These are phyloP conservation scores for Lampris megalopsis DNA, from an alignment of 2,113 vertebrate species.

Conservation along the genomic window DNA sequence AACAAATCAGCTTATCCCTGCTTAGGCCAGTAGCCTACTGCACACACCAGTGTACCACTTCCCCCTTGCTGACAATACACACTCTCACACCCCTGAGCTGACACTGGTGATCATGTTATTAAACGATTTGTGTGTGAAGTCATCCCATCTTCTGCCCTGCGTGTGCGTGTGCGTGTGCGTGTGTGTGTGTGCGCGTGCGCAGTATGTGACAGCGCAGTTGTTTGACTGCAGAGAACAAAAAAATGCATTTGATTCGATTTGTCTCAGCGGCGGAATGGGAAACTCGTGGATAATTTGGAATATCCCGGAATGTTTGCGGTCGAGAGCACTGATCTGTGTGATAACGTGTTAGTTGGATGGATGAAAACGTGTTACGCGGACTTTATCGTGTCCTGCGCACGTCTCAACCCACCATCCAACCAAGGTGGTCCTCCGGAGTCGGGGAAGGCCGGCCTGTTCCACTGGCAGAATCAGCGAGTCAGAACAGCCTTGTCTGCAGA, in stretches of 20 bases:
- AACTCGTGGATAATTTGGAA: constrained; percentile 7
- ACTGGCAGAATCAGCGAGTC: constrained; percentile 68
- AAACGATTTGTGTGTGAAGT: constrained; percentile 19
- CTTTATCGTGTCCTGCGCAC: constrained; percentile 57
- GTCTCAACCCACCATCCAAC: constrained; percentile 34
- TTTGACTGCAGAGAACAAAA: constrained; percentile 21
- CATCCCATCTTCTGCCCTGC: background rate
- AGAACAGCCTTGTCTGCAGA: constrained; percentile 75
- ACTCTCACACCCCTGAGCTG: constrained; percentile 51
- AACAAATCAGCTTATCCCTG: constrained; percentile 69
- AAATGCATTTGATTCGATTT: constrained; percentile 42
- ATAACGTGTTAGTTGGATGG: constrained; percentile 59
- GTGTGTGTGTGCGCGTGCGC: background rate
- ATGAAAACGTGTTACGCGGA: constrained; percentile 47
- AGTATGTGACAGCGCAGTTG: constrained; percentile 28
- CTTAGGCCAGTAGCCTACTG: constrained; percentile 44
- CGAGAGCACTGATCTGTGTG: constrained; percentile 55
- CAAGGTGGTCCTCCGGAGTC: constrained; percentile 50
- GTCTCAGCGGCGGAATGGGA: background rate
- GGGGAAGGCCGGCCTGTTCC: constrained; percentile 25
- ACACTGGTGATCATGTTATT: constrained; percentile 62
- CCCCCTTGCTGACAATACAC: constrained; percentile 56
- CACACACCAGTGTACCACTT: constrained; percentile 41
- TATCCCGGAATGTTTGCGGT: constrained; percentile 32
- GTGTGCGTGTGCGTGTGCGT: constrained; percentile 5